These are phyloP conservation scores for Napeogenes inachia DNA, from an alignment of 2,888 invertebrate genomes.

Conservation along the genomic window DNA sequence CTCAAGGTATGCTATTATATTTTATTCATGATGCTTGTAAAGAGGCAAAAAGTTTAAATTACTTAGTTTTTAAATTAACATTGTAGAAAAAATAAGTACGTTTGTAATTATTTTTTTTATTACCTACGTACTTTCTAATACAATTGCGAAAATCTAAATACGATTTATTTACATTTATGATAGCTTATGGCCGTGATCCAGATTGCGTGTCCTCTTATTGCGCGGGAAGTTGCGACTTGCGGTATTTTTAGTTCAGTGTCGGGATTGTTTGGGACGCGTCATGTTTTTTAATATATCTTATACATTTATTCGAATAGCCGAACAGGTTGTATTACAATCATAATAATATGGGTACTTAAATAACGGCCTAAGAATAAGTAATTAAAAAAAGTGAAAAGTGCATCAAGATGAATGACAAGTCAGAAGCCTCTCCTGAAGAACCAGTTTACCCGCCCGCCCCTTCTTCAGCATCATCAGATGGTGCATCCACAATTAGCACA, in stretches of 20 bases:
- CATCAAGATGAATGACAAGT: constrained; percentile 63
- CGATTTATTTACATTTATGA: constrained; percentile 52
- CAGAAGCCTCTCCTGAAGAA: constrained; percentile 47
- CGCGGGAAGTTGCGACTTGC: constrained; percentile 71
- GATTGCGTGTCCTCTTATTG: constrained; percentile 69
- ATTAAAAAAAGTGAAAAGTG: constrained; percentile 43
- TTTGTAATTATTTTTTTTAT: constrained; percentile 18
- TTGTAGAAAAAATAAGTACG: constrained; percentile 4
- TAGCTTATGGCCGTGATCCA: constrained; percentile 70
- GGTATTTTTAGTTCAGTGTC: constrained; percentile 70
- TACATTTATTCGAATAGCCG: constrained; percentile 22
- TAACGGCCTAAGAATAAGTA: constrained; percentile 17
- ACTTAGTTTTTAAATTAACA: not conserved
- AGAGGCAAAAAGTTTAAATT: constrained; percentile 12
- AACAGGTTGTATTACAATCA: constrained; percentile 14
- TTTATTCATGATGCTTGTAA: constrained; percentile 32
- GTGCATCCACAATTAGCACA: constrained; percentile 52
- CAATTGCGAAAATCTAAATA: constrained; percentile 30
- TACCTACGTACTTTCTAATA: constrained; percentile 17
- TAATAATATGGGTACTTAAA: constrained; percentile 35
- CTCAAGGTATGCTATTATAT: constrained; percentile 71
- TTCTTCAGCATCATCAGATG: constrained; percentile 58
- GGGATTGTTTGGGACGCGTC: constrained; percentile 53
- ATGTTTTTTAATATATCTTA: constrained; percentile 44
- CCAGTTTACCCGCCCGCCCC: constrained; percentile 44